Conservation (phyloP, 2,888 invertebrate species). For the Orchesella flavescens region DNA sequence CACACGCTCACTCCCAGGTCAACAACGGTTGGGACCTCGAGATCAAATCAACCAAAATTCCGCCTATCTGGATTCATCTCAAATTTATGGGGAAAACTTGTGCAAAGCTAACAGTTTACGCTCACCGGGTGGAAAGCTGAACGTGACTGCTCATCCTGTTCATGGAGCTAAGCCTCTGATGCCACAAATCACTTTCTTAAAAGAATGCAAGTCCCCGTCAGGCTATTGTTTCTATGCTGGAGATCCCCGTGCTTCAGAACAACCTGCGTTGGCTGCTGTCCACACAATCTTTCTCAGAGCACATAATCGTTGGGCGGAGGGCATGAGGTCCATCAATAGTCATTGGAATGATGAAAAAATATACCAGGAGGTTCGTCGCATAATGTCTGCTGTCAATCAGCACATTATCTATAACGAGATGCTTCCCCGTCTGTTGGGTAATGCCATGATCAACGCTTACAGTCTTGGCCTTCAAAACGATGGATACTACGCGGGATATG, state of each 20-base stretch:
- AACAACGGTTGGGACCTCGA: slow-evolving; percentile 88
- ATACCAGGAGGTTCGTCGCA: slow-evolving; percentile 84
- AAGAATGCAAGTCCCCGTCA: slow-evolving; percentile 90
- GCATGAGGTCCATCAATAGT: slow-evolving; percentile 85
- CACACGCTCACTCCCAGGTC: slow-evolving; percentile 94
- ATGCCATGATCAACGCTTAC: slow-evolving; percentile 75
- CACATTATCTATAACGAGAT: slow-evolving; percentile 92
- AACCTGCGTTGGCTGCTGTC: slow-evolving; percentile 89
- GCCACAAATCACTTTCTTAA: slow-evolving; percentile 79
- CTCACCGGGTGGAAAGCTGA: slow-evolving; percentile 86
- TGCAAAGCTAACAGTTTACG: slow-evolving; percentile 86
- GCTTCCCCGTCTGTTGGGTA: slow-evolving; percentile 86
- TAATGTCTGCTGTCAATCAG: slow-evolving; percentile 85
- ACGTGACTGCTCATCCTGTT: slow-evolving; percentile 84
- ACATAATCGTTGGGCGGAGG: slow-evolving; percentile 89
- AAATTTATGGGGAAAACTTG: slow-evolving; percentile 90
- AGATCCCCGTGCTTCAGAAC: slow-evolving; percentile 93
- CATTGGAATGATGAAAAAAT: slow-evolving; percentile 91
- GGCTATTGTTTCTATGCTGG: slow-evolving; percentile 91
- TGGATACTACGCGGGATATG: slow-evolving; percentile 81
- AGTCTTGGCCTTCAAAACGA: slow-evolving; percentile 75
- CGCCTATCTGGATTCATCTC: slow-evolving; percentile 89
- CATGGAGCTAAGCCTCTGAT: slow-evolving; percentile 84
- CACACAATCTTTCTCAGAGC: slow-evolving; percentile 92
- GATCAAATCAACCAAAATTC: slow-evolving; percentile 97